Evolutionary conservation across 2,113 vertebrate species (phyloP).

Genomic region (Channa maculata): DNA sequence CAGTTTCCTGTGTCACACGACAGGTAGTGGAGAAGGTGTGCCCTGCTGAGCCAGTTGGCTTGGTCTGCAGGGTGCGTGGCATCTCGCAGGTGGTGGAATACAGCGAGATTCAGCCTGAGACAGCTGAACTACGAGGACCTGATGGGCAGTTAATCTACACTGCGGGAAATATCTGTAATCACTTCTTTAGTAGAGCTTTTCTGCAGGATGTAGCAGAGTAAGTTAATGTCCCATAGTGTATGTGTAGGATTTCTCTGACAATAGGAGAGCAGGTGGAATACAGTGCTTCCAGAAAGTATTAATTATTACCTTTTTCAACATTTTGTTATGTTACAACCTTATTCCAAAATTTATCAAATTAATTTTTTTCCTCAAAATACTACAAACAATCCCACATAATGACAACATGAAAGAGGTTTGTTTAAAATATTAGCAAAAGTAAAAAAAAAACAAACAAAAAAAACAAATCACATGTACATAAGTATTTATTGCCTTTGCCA

Average conservation of each 20-base stretch:
- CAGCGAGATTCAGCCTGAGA: conserved; percentile 89
- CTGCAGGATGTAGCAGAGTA: conserved; percentile 86
- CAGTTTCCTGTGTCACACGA: background rate
- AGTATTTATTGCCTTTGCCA: no score
- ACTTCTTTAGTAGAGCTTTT: conserved; percentile 92
- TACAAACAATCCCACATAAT: no score
- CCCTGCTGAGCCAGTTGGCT: conserved; percentile 91
- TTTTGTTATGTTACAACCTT: no score
- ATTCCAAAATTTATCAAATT: no score
- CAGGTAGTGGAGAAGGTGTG: conserved; percentile 93
- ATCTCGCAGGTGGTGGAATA: conserved; percentile 94
- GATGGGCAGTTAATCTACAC: conserved; percentile 85
- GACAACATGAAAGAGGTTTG: no score
- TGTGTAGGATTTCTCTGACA: no score
- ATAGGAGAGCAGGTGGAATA: background rate
- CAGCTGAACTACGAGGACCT: conserved; percentile 64
- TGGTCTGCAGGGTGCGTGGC: conserved; percentile 90
- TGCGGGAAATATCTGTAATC: conserved; percentile 95
- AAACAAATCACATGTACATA: no score
- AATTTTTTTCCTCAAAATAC: no score
- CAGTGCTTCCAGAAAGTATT: no score
- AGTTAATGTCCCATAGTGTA: conserved; percentile 49
- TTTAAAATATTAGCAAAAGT: no score
- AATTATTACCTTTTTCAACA: no score
- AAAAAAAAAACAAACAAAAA: no score